These are phyloP conservation scores for Gadus chalcogrammus DNA, from an alignment of 2,113 vertebrate species.

Conservation along the genomic window DNA sequence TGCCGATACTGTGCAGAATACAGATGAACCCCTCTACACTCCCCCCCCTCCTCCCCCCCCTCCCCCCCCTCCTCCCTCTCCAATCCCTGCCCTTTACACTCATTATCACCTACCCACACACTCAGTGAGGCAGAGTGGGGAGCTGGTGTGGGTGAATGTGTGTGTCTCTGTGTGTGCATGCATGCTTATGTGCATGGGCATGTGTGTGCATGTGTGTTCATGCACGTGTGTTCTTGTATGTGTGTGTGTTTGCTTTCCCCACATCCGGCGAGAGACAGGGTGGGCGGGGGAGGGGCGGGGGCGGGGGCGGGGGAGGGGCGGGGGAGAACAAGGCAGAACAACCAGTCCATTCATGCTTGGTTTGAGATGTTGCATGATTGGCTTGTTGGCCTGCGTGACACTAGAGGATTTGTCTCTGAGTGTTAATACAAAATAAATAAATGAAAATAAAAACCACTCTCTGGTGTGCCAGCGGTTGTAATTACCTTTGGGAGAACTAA, in stretches of 20 bases:
- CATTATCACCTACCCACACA: conserved; percentile 58
- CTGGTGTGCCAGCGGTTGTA: conserved; percentile 39
- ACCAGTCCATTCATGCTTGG: neutral
- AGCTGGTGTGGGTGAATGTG: no score
- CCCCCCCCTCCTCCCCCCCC: no score
- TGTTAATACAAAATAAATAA: conserved; percentile 30
- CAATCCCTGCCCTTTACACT: conserved; percentile 53
- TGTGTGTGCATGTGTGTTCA: no score
- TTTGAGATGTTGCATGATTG: conserved; percentile 29
- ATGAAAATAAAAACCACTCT: conserved; percentile 42
- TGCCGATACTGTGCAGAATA: conserved; percentile 51
- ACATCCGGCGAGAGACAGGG: conserved; percentile 18
- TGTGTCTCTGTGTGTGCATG: no score
- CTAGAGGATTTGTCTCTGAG: conserved; percentile 29
- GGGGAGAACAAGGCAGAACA: conserved; percentile 12
- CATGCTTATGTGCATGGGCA: no score
- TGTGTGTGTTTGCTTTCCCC: conserved; percentile 21
- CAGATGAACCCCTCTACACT: conserved; percentile 35
- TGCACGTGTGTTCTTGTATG: no score
- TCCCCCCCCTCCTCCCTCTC: neutral
- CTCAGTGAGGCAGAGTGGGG: conserved; percentile 32
- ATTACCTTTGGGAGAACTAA: conserved; percentile 51
- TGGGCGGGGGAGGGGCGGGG: no score
- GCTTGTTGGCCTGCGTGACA: conserved; percentile 31
- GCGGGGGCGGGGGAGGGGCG: conserved; percentile 22